These are phyloP conservation scores for Apamea anceps DNA, from an alignment of 2,888 invertebrate species.

Conservation along the genomic window DNA sequence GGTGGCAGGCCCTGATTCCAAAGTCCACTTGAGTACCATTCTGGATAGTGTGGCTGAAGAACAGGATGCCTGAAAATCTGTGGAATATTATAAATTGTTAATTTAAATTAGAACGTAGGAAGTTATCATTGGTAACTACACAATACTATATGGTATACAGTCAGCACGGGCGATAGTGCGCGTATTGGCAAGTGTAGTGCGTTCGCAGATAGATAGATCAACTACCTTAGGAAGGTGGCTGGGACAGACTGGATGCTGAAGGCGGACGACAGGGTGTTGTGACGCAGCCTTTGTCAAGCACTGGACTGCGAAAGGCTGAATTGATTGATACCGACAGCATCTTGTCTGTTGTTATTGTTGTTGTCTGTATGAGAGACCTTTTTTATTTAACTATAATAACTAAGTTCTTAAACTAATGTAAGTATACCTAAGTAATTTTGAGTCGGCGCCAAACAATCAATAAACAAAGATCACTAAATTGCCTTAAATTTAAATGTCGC, in stretches of 20 bases:
- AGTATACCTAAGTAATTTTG: too few species aligned
- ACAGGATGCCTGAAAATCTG: constrained; percentile 76
- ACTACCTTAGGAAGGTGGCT: neutral
- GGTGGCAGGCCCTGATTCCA: constrained; percentile 76
- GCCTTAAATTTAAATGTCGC: too few species aligned
- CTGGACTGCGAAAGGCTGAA: too few species aligned
- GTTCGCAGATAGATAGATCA: neutral
- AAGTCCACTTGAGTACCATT: constrained; percentile 79
- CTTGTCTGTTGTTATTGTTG: too few species aligned
- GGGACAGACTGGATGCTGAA: neutral
- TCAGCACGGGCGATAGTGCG: neutral
- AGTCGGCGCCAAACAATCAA: too few species aligned
- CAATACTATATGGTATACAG: neutral
- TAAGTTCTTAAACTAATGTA: too few species aligned
- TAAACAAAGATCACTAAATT: too few species aligned
- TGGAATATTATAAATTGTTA: neutral
- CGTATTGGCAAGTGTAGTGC: neutral
- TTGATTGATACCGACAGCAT: neutral
- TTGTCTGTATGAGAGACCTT: too few species aligned
- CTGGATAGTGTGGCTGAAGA: constrained; percentile 83
- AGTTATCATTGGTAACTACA: neutral
- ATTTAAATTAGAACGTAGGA: neutral
- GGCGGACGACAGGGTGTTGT: neutral
- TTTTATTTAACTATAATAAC: too few species aligned
- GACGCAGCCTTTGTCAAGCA: too few species aligned